These are phyloP conservation scores for Ips nitidus DNA, from an alignment of 1,140 invertebrate species.

Conservation along the genomic window DNA sequence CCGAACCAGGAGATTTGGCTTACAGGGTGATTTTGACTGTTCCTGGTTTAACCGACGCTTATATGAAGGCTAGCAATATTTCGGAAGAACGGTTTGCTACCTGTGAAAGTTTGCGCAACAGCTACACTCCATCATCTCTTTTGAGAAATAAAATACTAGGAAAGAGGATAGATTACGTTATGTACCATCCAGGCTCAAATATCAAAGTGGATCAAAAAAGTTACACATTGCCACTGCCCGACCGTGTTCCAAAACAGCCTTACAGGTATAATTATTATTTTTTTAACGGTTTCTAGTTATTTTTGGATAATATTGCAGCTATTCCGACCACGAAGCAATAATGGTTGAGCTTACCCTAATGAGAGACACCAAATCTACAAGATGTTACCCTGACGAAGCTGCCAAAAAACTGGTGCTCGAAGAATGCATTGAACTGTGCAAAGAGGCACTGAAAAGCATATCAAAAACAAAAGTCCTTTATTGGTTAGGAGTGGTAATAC, in stretches of 20 bases:
- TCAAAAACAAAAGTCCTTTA: constrained; percentile 62
- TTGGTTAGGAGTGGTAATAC: constrained; percentile 56
- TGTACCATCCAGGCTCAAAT: constrained; percentile 65
- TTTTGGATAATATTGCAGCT: constrained; percentile 57
- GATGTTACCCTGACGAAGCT: constrained; percentile 8
- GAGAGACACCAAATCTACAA: constrained; percentile 8
- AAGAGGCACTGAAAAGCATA: constrained; percentile 59
- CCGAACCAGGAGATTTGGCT: constrained; percentile 82
- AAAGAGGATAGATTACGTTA: constrained; percentile 89
- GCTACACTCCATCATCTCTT: constrained; percentile 66
- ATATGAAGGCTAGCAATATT: constrained; percentile 36
- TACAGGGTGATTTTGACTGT: constrained; percentile 67
- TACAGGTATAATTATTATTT: constrained; percentile 51
- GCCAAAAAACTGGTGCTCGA: constrained; percentile 53
- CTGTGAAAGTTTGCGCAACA: constrained; percentile 80
- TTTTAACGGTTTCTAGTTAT: background rate
- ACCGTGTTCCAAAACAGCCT: constrained; percentile 67
- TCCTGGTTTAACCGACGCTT: constrained; percentile 52
- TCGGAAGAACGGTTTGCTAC: constrained; percentile 59
- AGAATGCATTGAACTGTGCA: constrained; percentile 64
- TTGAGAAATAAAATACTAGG: constrained; percentile 67
- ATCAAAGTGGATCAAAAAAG: constrained; percentile 61
- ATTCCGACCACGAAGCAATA: constrained; percentile 91
- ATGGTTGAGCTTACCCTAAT: constrained; percentile 30
- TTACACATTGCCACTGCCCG: constrained; percentile 71